A percentile compares a stretch with the other conserved stretches of the same genome.
Evolutionary conservation across 2,113 vertebrate genomes (phyloP).

Genomic region (Colinus virginianus): DNA sequence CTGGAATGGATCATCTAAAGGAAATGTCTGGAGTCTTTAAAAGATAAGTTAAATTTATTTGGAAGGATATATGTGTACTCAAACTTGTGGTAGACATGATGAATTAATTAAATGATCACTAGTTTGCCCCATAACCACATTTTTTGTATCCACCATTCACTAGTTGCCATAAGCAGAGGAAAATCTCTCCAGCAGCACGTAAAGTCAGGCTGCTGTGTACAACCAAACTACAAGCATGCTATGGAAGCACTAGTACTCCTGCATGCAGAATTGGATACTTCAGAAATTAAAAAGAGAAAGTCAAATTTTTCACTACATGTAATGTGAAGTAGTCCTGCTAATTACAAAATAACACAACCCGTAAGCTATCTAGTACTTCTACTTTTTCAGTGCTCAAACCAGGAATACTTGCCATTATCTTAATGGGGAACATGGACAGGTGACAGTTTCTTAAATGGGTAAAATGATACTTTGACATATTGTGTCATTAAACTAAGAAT

Average conservation of each 20-base stretch:
- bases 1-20: neutral
- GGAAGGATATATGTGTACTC: neutral
- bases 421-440: neutral
- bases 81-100: neutral
- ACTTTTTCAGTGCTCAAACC: neutral
- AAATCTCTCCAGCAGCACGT: neutral
- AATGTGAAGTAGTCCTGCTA: neutral
- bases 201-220: neutral
- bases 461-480: neutral
- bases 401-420: neutral
- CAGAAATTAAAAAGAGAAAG: neutral
- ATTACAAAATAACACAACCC: neutral
- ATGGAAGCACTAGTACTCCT: neutral
- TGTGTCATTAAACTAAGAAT: neutral
- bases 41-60: neutral
- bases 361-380: neutral
- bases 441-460: neutral
- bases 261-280: neutral
- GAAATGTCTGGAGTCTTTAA: neutral
- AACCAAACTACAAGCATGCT: neutral
- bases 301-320: rapidly evolving
- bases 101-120: neutral
- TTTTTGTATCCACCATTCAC: neutral
- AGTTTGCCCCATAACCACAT: neutral
- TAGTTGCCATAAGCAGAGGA: neutral